Evolutionary conservation across 1,140 invertebrate genomes (phyloP), one percentile per base, ranked within the genome.

Genomic region (Tigriopus japonicus): DNA sequence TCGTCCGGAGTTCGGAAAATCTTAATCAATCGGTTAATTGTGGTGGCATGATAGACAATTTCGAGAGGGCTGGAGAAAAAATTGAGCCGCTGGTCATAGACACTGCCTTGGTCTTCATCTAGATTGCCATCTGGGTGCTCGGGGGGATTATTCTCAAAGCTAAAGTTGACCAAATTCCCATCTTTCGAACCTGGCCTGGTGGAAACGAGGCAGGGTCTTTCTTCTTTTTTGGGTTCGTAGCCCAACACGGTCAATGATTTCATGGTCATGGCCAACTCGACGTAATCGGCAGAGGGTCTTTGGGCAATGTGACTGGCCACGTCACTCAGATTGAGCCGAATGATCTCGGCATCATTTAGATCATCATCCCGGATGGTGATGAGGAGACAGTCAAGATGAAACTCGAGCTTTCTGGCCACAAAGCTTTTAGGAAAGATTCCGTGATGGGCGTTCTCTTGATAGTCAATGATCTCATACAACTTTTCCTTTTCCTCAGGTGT

Each of bases 401-500:
- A 59, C 35, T 12, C 15, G 6, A 59, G 12, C 42, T 42, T 49
- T 6, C 19, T 23, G 1, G 17, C 42, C 17, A 59, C 58, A 59
- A 52, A 59, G 41, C 35, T 58, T 42, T 42, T 59, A 7, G 41
- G 41, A 17, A 41, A 58, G 1, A 49, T 59, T 23, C 58, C 58
- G 7, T 59, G 15, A 35, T 59, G 28, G n/a, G 58, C 58, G 10
- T 49, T 42, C 17, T 59, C 58, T 28, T 59, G 58, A 15, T 59
- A 59, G n/a, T 42, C 58, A 9, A 59, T 52, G n/a, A 42, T 45
- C 21, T 59, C 58, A 59, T 59, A 59, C 42, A 59, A 17, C 24
- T 59, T 59, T 12, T 19, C 42, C n/a, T 49, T 45, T 23, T 59
- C 58, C 9, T 59, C 58, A 6, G 15, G 5, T 19, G 42, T 52